phyloP scores from a whole-genome alignment of 2,797 vertebrate genomes.

The Hozukius guyotensis region DNA sequence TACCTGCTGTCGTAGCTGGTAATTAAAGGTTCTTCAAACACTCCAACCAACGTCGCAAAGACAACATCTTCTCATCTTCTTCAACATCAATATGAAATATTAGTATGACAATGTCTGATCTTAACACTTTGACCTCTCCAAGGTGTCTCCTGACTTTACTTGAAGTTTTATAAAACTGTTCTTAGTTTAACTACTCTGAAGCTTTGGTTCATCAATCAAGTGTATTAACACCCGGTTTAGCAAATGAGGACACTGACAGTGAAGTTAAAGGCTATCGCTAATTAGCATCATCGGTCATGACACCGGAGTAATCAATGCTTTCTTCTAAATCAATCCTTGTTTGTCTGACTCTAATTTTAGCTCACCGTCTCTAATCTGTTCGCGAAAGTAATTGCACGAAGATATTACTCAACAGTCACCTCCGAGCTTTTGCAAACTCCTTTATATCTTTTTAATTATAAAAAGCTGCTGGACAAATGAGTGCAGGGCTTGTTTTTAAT shows the following conservation, averaged over 20 bases:
- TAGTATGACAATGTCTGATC: neutral
- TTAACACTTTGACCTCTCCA: neutral
- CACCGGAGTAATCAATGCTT: constrained; percentile 7
- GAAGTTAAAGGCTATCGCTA: constrained; percentile 8
- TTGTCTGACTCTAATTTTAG: constrained; percentile 19
- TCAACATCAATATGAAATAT: too few species aligned
- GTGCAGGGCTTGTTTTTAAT: neutral
- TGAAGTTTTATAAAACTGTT: neutral
- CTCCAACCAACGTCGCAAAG: neutral
- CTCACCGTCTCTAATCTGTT: neutral
- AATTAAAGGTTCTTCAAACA: neutral
- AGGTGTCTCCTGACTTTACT: neutral
- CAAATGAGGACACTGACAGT: neutral
- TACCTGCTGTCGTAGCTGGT: neutral
- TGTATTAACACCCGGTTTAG: neutral
- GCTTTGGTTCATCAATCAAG: neutral
- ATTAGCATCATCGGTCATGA: constrained; percentile 35
- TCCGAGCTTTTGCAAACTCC: neutral
- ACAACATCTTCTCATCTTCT: neutral
- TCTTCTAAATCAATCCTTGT: constrained; percentile 26
- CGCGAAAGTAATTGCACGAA: neutral
- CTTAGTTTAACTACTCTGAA: neutral
- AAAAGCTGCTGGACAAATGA: neutral
- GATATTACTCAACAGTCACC: neutral
- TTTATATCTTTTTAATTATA: too few species aligned